Evolutionary conservation across 2,797 vertebrate species (phyloP), one percentile per base, ranked within the genome.

Genomic region (Anabas testudineus): DNA sequence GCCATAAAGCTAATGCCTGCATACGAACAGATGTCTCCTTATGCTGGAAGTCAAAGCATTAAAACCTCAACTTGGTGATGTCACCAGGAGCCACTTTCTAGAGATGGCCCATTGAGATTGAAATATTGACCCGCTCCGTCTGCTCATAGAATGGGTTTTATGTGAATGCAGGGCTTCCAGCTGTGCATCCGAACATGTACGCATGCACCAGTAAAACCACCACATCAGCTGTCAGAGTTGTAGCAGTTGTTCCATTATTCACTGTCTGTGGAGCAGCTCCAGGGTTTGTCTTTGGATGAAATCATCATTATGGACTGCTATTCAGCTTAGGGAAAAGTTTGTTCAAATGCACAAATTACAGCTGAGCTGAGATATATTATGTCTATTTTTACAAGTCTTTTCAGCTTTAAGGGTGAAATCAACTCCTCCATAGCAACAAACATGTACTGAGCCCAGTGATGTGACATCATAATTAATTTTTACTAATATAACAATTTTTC

Each of bases 111-210:
- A 87, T 87, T 83, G 83, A 72, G 72, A 72, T 59, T 89, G 84
- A 90, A 64, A 88, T 87, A 90, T 81, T 81, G 85, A 90, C 76
- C 82, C 41, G 22, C 47, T 62, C 70, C 28, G 47, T 71, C 80
- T 76, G 77, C 75, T 85, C 69, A 45, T 36, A 53, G 67, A 76
- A 58, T 21, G 18, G 67, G 22, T 78, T 90, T 86, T 80, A 81
- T 82, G 79, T 82, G 79, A 67, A 71, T 68, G 80, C 64, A 3
- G 57, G 42, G 85, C 62, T 87, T 82, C 82, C 83, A 90, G 87
- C 90, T 88, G 87, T 62, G 81, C 70, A 70, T 84, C 58, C 70
- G 51, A 76, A 76, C 75, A 60, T 41, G 55, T 60, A 55, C 46
- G 62, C 14, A 14, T 67, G 28, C 66, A 56, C 76, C 69, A 75